These are phyloP conservation scores for Operophtera brumata DNA, from an alignment of 2,888 invertebrate species.

Conservation along the genomic window DNA sequence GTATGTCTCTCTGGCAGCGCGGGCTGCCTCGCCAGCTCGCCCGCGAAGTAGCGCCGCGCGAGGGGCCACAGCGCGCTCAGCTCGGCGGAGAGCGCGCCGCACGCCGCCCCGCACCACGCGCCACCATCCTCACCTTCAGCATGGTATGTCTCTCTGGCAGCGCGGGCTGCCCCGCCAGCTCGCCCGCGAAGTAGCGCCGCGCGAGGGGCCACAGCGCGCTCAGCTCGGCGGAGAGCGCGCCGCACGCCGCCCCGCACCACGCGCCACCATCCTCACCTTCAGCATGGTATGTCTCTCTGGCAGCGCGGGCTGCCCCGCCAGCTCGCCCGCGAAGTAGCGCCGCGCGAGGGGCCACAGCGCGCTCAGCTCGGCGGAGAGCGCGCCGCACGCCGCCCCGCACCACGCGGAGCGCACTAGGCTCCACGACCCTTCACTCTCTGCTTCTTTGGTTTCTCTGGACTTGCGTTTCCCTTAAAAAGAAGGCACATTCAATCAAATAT, in stretches of 20 bases:
- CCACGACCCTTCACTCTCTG: slow-evolving; percentile 51
- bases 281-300: slow-evolving; percentile 87
- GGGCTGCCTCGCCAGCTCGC: too few relatives aligned
- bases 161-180: slow-evolving; percentile 85
- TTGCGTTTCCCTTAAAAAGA: slow-evolving; percentile 48
- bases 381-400: slow-evolving; percentile 70
- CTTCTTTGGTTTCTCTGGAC: slow-evolving; percentile 32
- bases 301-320: slow-evolving; percentile 85
- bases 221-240: slow-evolving; percentile 76
- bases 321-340: slow-evolving; percentile 94
- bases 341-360: slow-evolving; percentile 98
- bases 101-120: too few relatives aligned
- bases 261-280: slow-evolving; percentile 84
- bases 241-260: too few relatives aligned
- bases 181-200: slow-evolving; percentile 95
- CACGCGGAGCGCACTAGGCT: slow-evolving; percentile 54
- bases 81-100: too few relatives aligned
- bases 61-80: too few relatives aligned
- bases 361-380: slow-evolving; percentile 82
- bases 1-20: too few relatives aligned
- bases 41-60: too few relatives aligned
- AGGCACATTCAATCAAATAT: too few relatives aligned
- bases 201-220: slow-evolving; percentile 98
- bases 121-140: slow-evolving; percentile 89
- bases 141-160: slow-evolving; percentile 86